Percentiles rank a stretch among this genome's conserved stretches.
These are phyloP conservation scores for Chlorodrepanis virens DNA, from an alignment of 2,113 vertebrate species.

Conservation along the genomic window DNA sequence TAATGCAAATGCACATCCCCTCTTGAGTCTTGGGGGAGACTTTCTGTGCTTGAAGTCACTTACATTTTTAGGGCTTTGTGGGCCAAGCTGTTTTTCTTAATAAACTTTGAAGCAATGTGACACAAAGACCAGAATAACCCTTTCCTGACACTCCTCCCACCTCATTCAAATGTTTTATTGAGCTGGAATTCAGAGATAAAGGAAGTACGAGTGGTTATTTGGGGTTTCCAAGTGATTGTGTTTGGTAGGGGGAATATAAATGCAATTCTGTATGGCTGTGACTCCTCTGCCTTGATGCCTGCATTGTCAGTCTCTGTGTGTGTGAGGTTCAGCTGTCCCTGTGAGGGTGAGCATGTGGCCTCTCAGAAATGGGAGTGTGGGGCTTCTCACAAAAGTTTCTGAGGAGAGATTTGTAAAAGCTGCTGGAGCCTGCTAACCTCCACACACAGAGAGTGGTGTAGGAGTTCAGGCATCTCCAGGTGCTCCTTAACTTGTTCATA, in stretches of 20 bases:
- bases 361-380: neutral
- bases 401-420: neutral
- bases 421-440: fast-evolving
- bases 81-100: neutral
- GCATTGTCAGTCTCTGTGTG: neutral
- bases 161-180: neutral
- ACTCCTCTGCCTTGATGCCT: neutral
- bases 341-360: neutral
- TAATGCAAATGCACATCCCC: neutral
- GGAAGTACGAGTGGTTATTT: neutral
- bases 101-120: neutral
- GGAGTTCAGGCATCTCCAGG: neutral
- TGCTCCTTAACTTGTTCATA: neutral
- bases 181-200: neutral
- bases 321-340: neutral
- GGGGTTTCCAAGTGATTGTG: neutral
- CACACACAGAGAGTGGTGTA: too few species aligned
- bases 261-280: neutral
- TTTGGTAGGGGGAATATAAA: neutral
- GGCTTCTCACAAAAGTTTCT: neutral
- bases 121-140: neutral
- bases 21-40: neutral
- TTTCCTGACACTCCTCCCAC: neutral
- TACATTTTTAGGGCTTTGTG: neutral
- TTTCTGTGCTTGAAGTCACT: neutral